phyloP scores from a whole-genome alignment of 2,797 vertebrate species.

The Adelosebastes latens region DNA sequence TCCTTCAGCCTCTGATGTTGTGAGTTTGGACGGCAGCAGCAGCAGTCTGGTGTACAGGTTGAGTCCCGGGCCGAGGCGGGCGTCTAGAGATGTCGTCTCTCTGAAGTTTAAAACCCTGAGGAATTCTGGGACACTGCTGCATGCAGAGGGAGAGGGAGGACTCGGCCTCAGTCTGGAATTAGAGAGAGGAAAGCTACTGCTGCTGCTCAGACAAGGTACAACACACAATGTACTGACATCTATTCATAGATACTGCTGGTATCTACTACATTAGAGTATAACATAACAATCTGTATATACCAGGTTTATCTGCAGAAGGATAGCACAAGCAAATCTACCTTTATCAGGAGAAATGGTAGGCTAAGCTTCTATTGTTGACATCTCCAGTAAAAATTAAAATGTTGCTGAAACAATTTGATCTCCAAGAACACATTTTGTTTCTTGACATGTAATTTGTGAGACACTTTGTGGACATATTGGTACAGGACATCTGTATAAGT shows the following conservation, averaged over 20 bases:
- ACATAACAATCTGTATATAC: not conserved
- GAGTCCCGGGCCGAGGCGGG: constrained; percentile 73
- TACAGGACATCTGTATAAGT: not conserved
- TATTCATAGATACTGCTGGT: not conserved
- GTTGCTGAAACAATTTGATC: not conserved
- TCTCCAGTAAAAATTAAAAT: not conserved
- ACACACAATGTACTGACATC: not conserved
- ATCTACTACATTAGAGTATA: not conserved
- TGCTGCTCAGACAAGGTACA: constrained; percentile 90
- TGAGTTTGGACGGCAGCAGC: constrained; percentile 86
- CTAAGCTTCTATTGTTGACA: not conserved
- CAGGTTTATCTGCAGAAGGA: not conserved
- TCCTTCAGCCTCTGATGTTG: constrained; percentile 89
- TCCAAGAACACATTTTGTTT: not conserved
- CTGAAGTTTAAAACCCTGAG: constrained; percentile 93
- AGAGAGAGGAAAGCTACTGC: constrained; percentile 86
- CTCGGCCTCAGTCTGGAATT: constrained; percentile 87
- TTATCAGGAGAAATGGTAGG: not conserved
- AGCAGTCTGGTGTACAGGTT: constrained; percentile 86
- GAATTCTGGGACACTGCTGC: constrained; percentile 89
- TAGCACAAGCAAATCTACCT: not conserved
- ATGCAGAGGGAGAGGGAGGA: constrained; percentile 82
- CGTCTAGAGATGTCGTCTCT: constrained; percentile 85
- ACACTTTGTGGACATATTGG: not conserved
- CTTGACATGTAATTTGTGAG: not conserved